Evolutionary conservation across 1,140 invertebrate species (phyloP), one percentile per base, ranked within the genome.

Genomic region (Monochamus saltuarius): DNA sequence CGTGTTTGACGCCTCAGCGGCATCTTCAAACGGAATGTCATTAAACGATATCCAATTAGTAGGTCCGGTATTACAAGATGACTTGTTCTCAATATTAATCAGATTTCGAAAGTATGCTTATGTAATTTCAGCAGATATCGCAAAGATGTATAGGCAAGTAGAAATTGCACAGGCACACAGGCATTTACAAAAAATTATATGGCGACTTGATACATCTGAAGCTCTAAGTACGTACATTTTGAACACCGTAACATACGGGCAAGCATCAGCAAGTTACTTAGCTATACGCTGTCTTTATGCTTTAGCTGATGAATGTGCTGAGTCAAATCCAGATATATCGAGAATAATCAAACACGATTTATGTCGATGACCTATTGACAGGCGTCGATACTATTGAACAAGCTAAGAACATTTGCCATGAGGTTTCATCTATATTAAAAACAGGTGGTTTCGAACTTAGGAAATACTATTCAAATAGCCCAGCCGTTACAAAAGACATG

Each of bases 321-420:
- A 29, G 22, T 29, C 37, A 14, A 43, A 42, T 19, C 61, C 55
- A 13, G 29, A 29, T 7, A 34, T 36, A 22, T 22, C 45, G 9
- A 36, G 14, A 35, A 58, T 58, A 1, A 62, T 62, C 14, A 17
- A 35, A 14, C 16, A 22, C 1, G 46, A 58, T 46, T 56, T 62
- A 58, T 59, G 74, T 80, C 3, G 79, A 82, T 56, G 78, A 82
- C 66, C 52, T 77, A 19, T 46, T 80, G 1, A 67, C 70, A 17
- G 76, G 78, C 17, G 55, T 3, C 55, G 22, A 29, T 29, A 29
- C 22, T 29, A 29, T 29, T 6, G 22, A 29, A 6, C 22, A 29
- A 29, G 22, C 22, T 29, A 29, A 29, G 22, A 29, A 29, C 22
- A 29, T 29, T 29, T 29, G 22, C 6, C 6, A 29, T 29, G 22